Base-by-base conservation (phyloP, 2,888 invertebrate genomes). In the Teleogryllus oceanicus region DNA sequence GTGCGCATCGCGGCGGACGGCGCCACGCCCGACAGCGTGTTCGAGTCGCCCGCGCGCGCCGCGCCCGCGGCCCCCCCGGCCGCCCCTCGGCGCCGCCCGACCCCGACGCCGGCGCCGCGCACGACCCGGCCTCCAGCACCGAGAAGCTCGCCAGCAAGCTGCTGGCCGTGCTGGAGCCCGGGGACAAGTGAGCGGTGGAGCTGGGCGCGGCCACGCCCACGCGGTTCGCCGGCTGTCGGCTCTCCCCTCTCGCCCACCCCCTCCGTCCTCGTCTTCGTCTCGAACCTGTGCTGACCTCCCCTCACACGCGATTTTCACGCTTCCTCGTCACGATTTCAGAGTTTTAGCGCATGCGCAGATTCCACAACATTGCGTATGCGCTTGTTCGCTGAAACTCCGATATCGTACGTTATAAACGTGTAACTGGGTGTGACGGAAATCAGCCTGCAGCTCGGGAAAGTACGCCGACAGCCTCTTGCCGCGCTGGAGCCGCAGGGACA, bases 1-100 rank as follows among this genome's bases (percentile, higher is more conserved):
- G 78, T 75, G 18, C 79, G 78, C 8, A 51, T 74, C 78, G 16
- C 78, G 20, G n/a, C 76, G 20, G 50, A 76, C 76, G 78, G 16
- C 51, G 37, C 21, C 18, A 49, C 20, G n/a, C 37, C 21, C 62
- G 62, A 62, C 62, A 62, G 62, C 62, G 62, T 62, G 62, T 62
- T 62, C 62, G 20, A 78, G 50, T 20, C 78, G 50, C 78, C 50
- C 50, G 13, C 77, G 5, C 50, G 13, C 50, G 16, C 21, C 13
- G 8, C 77, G 5, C 0, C 77, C 77, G 1, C 77, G 49, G 4
- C 10, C 37, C 77, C 62, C 3, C 16, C 62, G 62, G 5, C 16
- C 16, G 13, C n/a, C 62, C 62, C 62, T 13, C 62, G 4, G 62
- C 62, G 16, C 13, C n/a, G 16, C n/a, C 62, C 16, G n/a, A n/a